Base-by-base conservation (phyloP, 2,113 vertebrate genomes). In the Corythornis cristatus region DNA sequence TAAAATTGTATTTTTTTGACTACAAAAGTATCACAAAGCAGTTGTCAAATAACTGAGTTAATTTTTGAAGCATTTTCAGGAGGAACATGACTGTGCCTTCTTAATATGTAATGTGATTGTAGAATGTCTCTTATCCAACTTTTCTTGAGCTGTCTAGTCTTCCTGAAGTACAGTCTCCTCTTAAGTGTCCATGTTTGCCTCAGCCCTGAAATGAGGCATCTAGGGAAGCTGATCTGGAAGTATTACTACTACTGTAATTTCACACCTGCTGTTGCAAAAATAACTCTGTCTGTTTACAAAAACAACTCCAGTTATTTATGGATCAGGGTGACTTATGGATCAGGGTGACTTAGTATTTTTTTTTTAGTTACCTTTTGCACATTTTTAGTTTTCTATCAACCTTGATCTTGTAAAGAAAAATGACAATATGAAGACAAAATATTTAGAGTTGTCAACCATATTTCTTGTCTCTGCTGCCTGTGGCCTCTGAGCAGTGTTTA, bases 231-330 rank as follows among this genome's bases (percentile, higher is more conserved):
- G 93, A 91, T 95, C 85, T 92, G 82, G 48, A 90, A 92, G 67
- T 93, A 70, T 66, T 77, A 57, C 84, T 90, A 35, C 72, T 94
- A 25, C 94, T 96, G 85, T 93, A 93, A 95, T 95, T 95, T 95
- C 94, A 93, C 70, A 92, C 85, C 77, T 87, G n/a, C 83, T 91
- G 56, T 54, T 94, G 79, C 94, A 81, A 89, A 97, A 95, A 88
- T 96, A 95, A 45, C 83, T 84, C 6, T 67, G 93, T 84, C 6
- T 67, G 93, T 96, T 94, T 93, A 96, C 90, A 83, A 80, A 92
- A 95, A 54, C 89, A 97, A 68, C 68, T 78, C 42, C 61, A 82
- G 70, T 88, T 94, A 93, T 93, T 93, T 93, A 64, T 90, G 84
- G 87, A 62, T 88, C 90, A 81, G 71, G 57, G 42, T 80, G 79